Conservation (phyloP, 2,888 invertebrate species). For the Oligia fasciuncula region DNA sequence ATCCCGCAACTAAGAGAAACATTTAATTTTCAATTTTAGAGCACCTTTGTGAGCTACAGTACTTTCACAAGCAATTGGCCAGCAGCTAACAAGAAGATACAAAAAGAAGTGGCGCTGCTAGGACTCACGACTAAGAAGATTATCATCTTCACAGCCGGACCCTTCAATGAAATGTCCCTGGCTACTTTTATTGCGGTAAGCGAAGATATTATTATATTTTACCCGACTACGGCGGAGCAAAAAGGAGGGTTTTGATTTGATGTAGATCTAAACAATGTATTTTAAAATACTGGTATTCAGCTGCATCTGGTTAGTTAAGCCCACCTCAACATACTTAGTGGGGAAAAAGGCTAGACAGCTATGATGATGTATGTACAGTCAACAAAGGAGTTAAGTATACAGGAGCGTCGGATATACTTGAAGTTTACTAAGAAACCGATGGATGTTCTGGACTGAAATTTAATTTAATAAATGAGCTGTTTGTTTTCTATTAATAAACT, state of each 20-base stretch:
- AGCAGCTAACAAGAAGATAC: constrained; percentile 58
- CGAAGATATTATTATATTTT: not conserved
- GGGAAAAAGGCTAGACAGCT: too few species aligned
- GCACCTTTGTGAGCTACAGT: constrained; percentile 75
- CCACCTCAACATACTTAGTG: too few species aligned
- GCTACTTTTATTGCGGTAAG: constrained; percentile 78
- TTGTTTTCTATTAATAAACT: too few species aligned
- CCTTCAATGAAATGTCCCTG: constrained; percentile 80
- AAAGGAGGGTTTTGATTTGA: not conserved
- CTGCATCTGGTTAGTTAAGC: too few species aligned
- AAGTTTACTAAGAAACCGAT: too few species aligned
- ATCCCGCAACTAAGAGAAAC: not conserved
- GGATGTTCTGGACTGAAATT: too few species aligned
- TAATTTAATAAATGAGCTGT: too few species aligned
- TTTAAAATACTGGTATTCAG: too few species aligned
- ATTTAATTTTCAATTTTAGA: constrained; percentile 70
- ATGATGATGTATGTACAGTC: too few species aligned
- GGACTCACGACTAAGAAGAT: constrained; percentile 70
- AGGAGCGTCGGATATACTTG: too few species aligned
- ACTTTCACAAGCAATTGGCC: constrained; percentile 79
- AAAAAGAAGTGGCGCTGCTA: constrained; percentile 74
- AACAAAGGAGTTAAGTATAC: too few species aligned
- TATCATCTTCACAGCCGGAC: constrained; percentile 78
- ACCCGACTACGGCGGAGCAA: not conserved
- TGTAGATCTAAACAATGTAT: not conserved